A percentile compares a stretch with the other conserved stretches of the same genome.
Evolutionary conservation across 1,140 invertebrate genomes (phyloP).

Genomic region (Drosophila pseudoobscura): DNA sequence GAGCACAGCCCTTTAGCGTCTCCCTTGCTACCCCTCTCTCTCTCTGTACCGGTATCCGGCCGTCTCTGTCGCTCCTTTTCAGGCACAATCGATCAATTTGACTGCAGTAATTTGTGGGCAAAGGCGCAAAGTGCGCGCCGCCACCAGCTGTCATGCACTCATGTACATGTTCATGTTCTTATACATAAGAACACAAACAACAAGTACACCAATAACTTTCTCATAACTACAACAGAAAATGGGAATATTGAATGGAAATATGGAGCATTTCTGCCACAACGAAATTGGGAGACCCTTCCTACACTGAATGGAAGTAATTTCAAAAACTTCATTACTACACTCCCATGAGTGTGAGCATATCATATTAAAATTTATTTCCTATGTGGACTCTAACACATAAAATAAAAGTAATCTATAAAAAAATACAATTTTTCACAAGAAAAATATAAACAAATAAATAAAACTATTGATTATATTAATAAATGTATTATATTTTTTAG

Average conservation of each 20-base stretch:
- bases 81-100: slow-evolving; percentile 76
- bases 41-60: slow-evolving; percentile 3
- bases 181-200: slow-evolving; percentile 3
- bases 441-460: not conserved
- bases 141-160: slow-evolving; percentile 61
- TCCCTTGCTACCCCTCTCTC: not conserved
- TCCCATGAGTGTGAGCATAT: no score
- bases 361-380: no score
- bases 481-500: no score
- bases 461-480: no score
- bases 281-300: slow-evolving; percentile 16
- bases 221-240: slow-evolving; percentile 37
- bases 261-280: not conserved
- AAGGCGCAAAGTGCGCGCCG: slow-evolving; percentile 71
- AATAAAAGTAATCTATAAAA: no score
- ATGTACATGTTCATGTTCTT: slow-evolving; percentile 11
- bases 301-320: no score
- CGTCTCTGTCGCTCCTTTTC: slow-evolving; percentile 41
- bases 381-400: no score
- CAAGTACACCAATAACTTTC: slow-evolving; percentile 27
- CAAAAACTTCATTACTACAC: no score
- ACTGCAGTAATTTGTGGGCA: slow-evolving; percentile 79
- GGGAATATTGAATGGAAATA: slow-evolving; percentile 17
- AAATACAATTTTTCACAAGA: not conserved
- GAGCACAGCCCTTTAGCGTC: not conserved